Conservation (phyloP, 2,888 invertebrate genomes). For the Hermodice carunculata region DNA sequence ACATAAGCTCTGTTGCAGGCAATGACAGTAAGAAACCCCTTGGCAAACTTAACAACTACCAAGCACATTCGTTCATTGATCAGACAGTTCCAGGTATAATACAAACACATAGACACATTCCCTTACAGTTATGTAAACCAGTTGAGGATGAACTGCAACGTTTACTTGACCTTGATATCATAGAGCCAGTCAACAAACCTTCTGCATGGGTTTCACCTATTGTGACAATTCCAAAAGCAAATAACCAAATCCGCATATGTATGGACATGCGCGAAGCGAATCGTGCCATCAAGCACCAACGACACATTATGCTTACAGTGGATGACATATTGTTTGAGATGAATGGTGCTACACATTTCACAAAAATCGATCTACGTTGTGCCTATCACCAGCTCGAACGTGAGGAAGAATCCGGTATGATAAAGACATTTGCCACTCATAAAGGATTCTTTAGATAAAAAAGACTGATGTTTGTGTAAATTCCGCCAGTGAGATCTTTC, state of each 20-base stretch:
- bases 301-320: constrained; percentile 29
- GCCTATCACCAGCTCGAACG: constrained; percentile 25
- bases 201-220: constrained; percentile 38
- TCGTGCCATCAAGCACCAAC: constrained; percentile 27
- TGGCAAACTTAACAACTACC: constrained; percentile 12
- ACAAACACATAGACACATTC: background rate
- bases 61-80: background rate
- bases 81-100: background rate
- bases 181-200: constrained; percentile 28
- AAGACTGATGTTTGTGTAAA: constrained; percentile 17
- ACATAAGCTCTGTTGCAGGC: too few relatives aligned
- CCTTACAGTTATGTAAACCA: constrained; percentile 1
- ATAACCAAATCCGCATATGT: constrained; percentile 38
- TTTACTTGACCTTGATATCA: constrained; percentile 18
- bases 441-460: constrained; percentile 19
- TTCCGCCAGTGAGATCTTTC: constrained; percentile 22
- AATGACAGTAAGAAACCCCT: too few relatives aligned
- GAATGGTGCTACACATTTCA: constrained; percentile 8
- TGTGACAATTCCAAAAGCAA: constrained; percentile 29
- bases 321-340: constrained; percentile 21
- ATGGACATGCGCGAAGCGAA: constrained; percentile 45
- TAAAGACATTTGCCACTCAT: constrained; percentile 30
- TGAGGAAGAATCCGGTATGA: constrained; percentile 7
- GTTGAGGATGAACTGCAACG: background rate
- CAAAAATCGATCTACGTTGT: constrained; percentile 20